Evolutionary conservation across 2,113 vertebrate species (phyloP), one percentile per base, ranked within the genome.

Genomic region (zebrafish (Danio rerio)): DNA sequence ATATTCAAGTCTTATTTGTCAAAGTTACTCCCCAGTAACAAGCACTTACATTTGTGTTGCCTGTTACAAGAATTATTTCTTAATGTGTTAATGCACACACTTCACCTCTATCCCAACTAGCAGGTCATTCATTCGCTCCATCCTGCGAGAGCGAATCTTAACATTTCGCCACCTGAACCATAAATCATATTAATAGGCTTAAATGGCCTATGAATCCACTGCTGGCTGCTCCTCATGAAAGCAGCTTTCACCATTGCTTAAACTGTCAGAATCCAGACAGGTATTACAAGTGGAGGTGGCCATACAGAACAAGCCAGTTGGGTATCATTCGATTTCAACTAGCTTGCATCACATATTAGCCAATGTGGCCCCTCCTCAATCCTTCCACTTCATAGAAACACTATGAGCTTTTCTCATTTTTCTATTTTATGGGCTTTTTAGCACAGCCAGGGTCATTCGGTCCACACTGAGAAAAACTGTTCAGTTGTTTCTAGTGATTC

Each of bases 401-500:
- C 43, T 3, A 49, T 61, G 52, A 55, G 72, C 55, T 52, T 21
- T 70, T 70, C n/a, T 49, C 8, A 47, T 21, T 21, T 45, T 53
- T 9, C 21, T 47, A 77, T 49, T 77, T 62, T 11, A 50, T 62
- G 18, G 7, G 3, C n/a, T 63, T 63, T 77, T 50, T 40, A 50
- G 21, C 58, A 77, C 75, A 77, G 58, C 75, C 20, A 40, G 58
- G 45, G 58, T 71, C 69, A 52, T 71, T 52, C 7, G 43, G 61
- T 69, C 45, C 72, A 53, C 50, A 42, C 73, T 55, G 59, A 43
- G 83, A 62, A 68, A 59, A 73, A 81, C 50, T 20, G 16, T 69
- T 56, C 43, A 84, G 40, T 81, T 85, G 20, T 80, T 87, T 81
- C 77, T 81, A 74, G 76, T 81, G 78, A 81, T 81, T 74, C 61